A percentile compares a stretch with the other conserved stretches of the same genome.
phyloP scores from a whole-genome alignment of 2,888 invertebrate species.

The Rhagonycha fulva region DNA sequence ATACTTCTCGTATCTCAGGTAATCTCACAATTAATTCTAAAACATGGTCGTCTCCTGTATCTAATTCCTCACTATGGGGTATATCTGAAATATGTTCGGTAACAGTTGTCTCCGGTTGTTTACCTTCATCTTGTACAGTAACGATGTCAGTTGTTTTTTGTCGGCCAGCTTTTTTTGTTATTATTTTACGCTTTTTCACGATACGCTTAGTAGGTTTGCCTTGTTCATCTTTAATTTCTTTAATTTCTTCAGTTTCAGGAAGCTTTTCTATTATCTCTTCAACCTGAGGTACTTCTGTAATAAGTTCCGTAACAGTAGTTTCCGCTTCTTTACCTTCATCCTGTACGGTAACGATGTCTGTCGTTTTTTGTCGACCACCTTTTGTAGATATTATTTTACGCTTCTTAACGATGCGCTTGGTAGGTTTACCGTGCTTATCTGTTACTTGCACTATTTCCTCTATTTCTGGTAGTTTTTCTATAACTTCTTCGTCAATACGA shows the following conservation, averaged over 20 bases:
- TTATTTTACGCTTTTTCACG: constrained; percentile 28
- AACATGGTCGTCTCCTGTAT: too few relatives aligned
- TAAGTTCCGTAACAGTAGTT: constrained; percentile 30
- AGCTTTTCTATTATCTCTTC: constrained; percentile 31
- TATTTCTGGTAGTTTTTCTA: constrained; percentile 26
- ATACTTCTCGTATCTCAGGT: constrained; percentile 39
- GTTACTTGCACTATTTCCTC: constrained; percentile 24
- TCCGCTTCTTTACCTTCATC: constrained; percentile 30
- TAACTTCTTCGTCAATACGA: constrained; percentile 20
- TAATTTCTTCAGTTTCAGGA: constrained; percentile 40
- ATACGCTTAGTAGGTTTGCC: constrained; percentile 35
- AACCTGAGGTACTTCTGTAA: constrained; percentile 36
- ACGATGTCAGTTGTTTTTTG: constrained; percentile 46
- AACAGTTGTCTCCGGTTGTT: constrained; percentile 41
- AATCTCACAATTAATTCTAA: constrained; percentile 44
- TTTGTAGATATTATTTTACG: constrained; percentile 48
- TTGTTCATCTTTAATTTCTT: constrained; percentile 22
- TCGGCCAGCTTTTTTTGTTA: constrained; percentile 31
- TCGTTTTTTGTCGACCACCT: constrained; percentile 41
- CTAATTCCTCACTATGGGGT: too few relatives aligned
- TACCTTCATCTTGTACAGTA: constrained; percentile 47
- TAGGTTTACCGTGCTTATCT: constrained; percentile 25
- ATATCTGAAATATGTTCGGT: constrained; percentile 22
- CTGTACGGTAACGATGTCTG: constrained; percentile 28
- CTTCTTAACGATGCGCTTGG: constrained; percentile 43